Conservation (phyloP, 2,797 vertebrate genomes). For the Enteromius argenteus region DNA sequence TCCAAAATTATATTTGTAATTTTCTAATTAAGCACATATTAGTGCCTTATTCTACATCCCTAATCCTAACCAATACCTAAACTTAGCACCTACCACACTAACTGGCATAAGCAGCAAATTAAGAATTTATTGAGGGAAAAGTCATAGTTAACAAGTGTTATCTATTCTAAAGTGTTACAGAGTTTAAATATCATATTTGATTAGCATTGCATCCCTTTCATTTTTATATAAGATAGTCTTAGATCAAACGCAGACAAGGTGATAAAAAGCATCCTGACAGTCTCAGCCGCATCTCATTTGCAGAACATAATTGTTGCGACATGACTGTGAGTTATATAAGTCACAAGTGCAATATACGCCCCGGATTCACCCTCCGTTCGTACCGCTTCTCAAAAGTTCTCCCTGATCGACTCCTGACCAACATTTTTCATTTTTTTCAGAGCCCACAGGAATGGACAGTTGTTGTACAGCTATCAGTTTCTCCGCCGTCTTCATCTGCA, state of each 20-base stretch:
- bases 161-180: too few species aligned
- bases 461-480: not conserved
- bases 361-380: not conserved
- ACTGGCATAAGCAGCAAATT: too few species aligned
- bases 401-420: not conserved
- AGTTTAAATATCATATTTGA: not conserved
- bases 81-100: too few species aligned
- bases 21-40: too few species aligned
- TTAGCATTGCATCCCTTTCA: not conserved
- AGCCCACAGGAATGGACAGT: not conserved
- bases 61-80: too few species aligned
- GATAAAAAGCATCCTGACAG: not conserved
- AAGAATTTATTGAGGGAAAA: too few species aligned
- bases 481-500: not conserved
- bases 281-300: not conserved
- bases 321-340: not conserved
- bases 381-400: not conserved
- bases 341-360: not conserved
- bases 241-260: not conserved
- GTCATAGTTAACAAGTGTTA: too few species aligned
- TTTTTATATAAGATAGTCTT: not conserved
- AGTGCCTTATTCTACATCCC: too few species aligned
- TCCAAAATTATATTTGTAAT: not conserved
- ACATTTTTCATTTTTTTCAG: not conserved
- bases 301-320: not conserved